Evolutionary conservation across 2,113 vertebrate species (phyloP), one percentile per base, ranked within the genome.

Genomic region (Mesocricetus auratus): DNA sequence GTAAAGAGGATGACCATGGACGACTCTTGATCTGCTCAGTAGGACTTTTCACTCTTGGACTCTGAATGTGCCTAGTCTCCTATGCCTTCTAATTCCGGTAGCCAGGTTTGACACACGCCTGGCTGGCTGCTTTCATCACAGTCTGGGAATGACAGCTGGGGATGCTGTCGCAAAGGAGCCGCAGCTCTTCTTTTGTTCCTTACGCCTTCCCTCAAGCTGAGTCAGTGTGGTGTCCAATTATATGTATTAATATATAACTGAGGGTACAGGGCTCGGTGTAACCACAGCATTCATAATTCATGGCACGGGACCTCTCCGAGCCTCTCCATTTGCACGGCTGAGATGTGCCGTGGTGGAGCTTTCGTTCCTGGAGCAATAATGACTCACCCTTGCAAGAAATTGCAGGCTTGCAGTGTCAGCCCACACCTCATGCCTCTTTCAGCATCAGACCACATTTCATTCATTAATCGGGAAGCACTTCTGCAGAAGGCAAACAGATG

Each of bases 401-500:
- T 39, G 26, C 81, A 94, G 53, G 81, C 62, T 86, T 62, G 53
- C 85, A 0, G 1, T 24, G 78, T 86, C 85, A 56, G 66, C 88
- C 81, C 42, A 85, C 24, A 56, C 33, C 31, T 69, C 6, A 0
- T n/a, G 21, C 85, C 86, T 92, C n/a, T 75, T 66, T 90, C 39
- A 39, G 45, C 62, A 74, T 64, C 22, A 42, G 39, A n/a, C 47
- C 62, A 68, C 68, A 31, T 69, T 50, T 75, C 53, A 47, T 42
- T 69, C 36, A 42, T 92, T 86, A n/a, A 79, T 33, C 62, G 82
- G 82, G 56, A 86, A 96, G 73, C 1, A 2, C 58, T 90, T 87
- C 93, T 47, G 31, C 79, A 81, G 90, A 94, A 93, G 71, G 94
- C 89, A 92, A 83, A 92, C 92, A 91, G 89, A 91, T 89, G 82